These are phyloP conservation scores for Pandemis corylana DNA, from an alignment of 2,888 invertebrate genomes.

Conservation along the genomic window DNA sequence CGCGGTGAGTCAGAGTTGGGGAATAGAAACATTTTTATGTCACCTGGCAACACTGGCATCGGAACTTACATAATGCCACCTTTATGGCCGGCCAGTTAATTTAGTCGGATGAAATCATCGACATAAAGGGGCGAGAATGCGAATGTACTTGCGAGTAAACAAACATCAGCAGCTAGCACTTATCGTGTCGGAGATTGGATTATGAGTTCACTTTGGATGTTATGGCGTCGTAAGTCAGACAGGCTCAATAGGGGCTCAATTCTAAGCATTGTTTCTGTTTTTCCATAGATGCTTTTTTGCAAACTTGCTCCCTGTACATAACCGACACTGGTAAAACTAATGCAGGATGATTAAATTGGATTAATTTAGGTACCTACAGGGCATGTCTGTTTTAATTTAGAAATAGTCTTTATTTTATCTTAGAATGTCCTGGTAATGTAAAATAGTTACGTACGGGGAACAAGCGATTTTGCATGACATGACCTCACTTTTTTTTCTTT, in stretches of 20 bases:
- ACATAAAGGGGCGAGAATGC: conserved; percentile 10
- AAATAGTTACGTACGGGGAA: too few species aligned
- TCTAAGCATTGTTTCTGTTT: too few species aligned
- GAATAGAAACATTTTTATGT: conserved; percentile 62
- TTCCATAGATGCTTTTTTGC: too few species aligned
- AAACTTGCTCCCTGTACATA: too few species aligned
- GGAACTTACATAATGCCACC: conserved; percentile 42
- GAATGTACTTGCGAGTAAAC: conserved; percentile 3
- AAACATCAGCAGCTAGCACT: conserved; percentile 4
- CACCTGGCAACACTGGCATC: conserved; percentile 62
- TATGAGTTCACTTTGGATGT: neutral
- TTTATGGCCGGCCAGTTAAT: conserved; percentile 26
- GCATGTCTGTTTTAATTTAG: too few species aligned
- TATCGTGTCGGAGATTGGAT: conserved; percentile 3
- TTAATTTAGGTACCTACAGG: too few species aligned
- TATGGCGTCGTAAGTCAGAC: neutral
- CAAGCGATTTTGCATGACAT: too few species aligned
- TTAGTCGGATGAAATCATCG: conserved; percentile 30
- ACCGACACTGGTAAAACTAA: too few species aligned
- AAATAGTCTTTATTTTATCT: too few species aligned
- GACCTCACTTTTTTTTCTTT: too few species aligned
- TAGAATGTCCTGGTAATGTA: too few species aligned
- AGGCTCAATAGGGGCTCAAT: neutral
- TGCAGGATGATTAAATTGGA: too few species aligned
- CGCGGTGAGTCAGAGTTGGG: conserved; percentile 59